These are phyloP conservation scores for Desoria tigrina DNA, from an alignment of 2,888 invertebrate genomes.

Conservation along the genomic window DNA sequence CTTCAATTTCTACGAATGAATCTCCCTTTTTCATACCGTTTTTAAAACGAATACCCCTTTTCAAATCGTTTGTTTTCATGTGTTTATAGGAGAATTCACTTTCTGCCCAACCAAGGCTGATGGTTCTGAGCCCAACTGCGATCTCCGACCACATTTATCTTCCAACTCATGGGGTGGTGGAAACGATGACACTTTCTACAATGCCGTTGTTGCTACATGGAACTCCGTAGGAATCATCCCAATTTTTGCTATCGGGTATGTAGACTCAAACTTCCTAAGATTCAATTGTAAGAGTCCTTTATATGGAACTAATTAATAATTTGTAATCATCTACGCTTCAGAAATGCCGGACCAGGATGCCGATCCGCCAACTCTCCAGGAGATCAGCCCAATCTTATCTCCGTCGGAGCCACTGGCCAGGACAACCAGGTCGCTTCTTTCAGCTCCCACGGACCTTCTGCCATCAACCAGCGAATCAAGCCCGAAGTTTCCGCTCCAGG, in stretches of 20 bases:
- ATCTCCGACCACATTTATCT: conserved; percentile 23
- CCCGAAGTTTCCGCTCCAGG: conserved; percentile 41
- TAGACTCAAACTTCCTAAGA: no score
- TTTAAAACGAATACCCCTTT: not conserved
- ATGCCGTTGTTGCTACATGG: conserved; percentile 28
- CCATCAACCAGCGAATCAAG: conserved; percentile 20
- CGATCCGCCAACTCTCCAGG: conserved; percentile 38
- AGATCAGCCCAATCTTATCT: conserved; percentile 37
- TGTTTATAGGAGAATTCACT: conserved; percentile 13
- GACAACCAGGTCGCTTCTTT: conserved; percentile 29
- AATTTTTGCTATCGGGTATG: conserved; percentile 41
- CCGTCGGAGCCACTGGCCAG: conserved; percentile 41
- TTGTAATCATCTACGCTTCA: no score
- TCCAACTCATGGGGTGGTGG: conserved; percentile 38
- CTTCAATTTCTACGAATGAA: not conserved
- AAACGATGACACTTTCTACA: conserved; percentile 25
- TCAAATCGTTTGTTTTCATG: conserved; percentile 18
- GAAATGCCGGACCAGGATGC: conserved; percentile 34
- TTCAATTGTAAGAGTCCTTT: no score
- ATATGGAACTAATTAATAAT: no score
- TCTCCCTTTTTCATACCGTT: no score
- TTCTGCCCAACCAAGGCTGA: conserved; percentile 32
- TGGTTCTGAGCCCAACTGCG: conserved; percentile 24
- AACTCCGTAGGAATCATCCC: conserved; percentile 30
- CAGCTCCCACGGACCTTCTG: conserved; percentile 34